Percentiles rank a stretch among this genome's conserved stretches.
Evolutionary conservation across 2,113 vertebrate genomes (phyloP).

Genomic region (Cyanoramphus novaezelandiae): DNA sequence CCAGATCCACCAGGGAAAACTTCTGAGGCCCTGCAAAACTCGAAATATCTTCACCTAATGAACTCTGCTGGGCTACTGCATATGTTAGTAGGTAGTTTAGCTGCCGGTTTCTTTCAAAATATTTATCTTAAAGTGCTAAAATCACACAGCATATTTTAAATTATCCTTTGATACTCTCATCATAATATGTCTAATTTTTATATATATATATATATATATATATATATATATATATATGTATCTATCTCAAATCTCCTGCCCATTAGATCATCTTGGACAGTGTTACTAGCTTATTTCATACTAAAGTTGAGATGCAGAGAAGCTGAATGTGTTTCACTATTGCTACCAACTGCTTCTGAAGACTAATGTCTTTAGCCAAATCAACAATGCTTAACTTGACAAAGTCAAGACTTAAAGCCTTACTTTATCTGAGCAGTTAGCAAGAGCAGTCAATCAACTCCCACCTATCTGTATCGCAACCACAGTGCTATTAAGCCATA

Average conservation of each 20-base stretch:
- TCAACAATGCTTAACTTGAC: neutral
- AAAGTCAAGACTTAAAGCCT: neutral
- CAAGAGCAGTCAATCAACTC: neutral
- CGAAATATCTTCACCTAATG: neutral
- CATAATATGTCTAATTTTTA: fast-evolving
- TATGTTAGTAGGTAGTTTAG: neutral
- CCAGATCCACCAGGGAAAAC: neutral
- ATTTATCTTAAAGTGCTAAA: neutral
- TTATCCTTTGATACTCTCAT: neutral
- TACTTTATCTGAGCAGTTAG: neutral
- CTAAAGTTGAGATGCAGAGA: neutral
- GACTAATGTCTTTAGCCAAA: neutral
- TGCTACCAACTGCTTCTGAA: neutral
- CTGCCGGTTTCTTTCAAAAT: neutral
- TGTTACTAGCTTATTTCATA: neutral
- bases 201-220: too few species aligned
- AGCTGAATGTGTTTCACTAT: neutral
- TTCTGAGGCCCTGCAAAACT: neutral
- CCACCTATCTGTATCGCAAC: neutral
- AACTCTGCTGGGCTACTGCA: neutral
- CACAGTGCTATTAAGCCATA: neutral
- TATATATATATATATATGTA: neutral
- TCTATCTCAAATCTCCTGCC: neutral
- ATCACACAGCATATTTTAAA: neutral
- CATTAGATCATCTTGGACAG: neutral